A percentile compares a stretch with the other conserved stretches of the same genome.
phyloP scores from a whole-genome alignment of 2,888 invertebrate genomes.

The Dynastes hyllus region DNA sequence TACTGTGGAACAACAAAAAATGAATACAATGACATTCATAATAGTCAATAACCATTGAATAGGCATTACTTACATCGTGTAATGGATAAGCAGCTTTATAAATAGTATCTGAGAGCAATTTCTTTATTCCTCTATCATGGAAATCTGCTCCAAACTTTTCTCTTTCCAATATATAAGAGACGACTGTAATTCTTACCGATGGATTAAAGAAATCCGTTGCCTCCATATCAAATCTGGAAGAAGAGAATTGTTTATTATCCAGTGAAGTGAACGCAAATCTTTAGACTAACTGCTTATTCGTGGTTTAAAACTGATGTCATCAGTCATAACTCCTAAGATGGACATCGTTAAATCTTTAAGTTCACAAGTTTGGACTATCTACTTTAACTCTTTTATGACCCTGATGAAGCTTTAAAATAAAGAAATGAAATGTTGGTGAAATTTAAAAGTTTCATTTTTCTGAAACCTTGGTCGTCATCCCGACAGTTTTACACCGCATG shows the following conservation, averaged over 20 bases:
- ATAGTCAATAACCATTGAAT: not conserved
- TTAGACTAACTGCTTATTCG: too few relatives aligned
- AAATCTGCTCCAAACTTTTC: constrained; percentile 77
- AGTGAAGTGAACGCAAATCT: not conserved
- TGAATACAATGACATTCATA: not conserved
- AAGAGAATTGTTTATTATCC: constrained; percentile 22
- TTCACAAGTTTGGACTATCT: too few relatives aligned
- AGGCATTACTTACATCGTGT: constrained; percentile 78
- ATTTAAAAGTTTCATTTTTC: too few relatives aligned
- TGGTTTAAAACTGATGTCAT: too few relatives aligned
- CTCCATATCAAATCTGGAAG: constrained; percentile 77
- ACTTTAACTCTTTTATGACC: too few relatives aligned
- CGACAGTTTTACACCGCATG: too few relatives aligned
- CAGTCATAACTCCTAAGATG: too few relatives aligned
- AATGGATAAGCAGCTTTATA: constrained; percentile 84
- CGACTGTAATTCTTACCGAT: constrained; percentile 79
- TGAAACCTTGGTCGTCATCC: too few relatives aligned
- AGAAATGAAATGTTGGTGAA: too few relatives aligned
- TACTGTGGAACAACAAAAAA: too few relatives aligned
- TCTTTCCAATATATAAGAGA: constrained; percentile 84
- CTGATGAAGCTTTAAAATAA: too few relatives aligned
- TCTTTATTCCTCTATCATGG: constrained; percentile 80
- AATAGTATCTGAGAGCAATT: constrained; percentile 77
- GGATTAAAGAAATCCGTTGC: constrained; percentile 81
- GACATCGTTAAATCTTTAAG: too few relatives aligned